Conservation (phyloP, 1,140 invertebrate species). For the Eumeta japonica region DNA sequence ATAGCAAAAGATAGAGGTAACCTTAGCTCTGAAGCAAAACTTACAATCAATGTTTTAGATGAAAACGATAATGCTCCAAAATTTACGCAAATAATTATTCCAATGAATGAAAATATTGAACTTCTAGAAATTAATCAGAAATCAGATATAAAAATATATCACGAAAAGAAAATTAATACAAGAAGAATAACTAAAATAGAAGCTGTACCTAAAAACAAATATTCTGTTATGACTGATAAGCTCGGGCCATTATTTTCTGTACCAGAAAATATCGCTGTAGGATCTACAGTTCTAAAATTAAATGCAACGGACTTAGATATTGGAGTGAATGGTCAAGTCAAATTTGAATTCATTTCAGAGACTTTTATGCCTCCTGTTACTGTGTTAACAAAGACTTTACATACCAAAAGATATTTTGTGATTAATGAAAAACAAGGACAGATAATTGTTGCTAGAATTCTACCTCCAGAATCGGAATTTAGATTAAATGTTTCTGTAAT, state of each 20-base stretch:
- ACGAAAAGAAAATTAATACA: conserved; percentile 38
- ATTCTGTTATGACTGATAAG: conserved; percentile 38
- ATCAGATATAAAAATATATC: conserved; percentile 43
- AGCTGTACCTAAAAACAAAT: conserved; percentile 55
- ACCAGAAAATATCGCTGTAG: conserved; percentile 75
- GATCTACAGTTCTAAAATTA: conserved; percentile 73
- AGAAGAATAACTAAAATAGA: conserved; percentile 32
- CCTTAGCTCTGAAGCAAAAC: conserved; percentile 66
- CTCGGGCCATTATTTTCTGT: conserved; percentile 64
- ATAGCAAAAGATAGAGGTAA: conserved; percentile 75
- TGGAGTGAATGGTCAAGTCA: conserved; percentile 71
- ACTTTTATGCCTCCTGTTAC: conserved; percentile 58
- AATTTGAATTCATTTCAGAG: conserved; percentile 72
- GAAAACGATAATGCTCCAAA: conserved; percentile 82
- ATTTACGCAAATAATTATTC: conserved; percentile 66
- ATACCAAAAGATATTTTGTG: conserved; percentile 67
- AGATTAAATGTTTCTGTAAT: conserved; percentile 73
- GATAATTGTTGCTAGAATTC: conserved; percentile 69
- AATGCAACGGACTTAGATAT: conserved; percentile 81
- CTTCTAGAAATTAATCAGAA: conserved; percentile 62
- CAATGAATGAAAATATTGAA: conserved; percentile 64
- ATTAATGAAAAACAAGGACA: conserved; percentile 73
- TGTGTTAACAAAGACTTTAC: conserved; percentile 38
- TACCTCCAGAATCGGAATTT: conserved; percentile 78
- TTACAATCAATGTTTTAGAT: conserved; percentile 73